Percentiles rank a stretch among this genome's conserved stretches.
Conservation (phyloP, 2,113 vertebrate species). For the Chrysemys picta region DNA sequence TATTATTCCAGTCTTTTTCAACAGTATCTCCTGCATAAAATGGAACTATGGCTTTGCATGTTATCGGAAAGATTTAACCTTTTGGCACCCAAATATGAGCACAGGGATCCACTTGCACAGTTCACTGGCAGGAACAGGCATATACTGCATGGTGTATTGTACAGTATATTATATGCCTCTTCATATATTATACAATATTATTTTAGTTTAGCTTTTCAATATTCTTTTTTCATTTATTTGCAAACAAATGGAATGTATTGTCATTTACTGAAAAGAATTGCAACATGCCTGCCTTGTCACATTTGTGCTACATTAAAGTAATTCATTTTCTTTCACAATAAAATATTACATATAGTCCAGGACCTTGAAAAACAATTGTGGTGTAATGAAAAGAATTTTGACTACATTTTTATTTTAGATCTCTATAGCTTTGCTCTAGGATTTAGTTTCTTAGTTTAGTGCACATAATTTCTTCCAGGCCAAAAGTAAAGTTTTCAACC, state of each 20-base stretch:
- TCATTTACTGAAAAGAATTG: not conserved
- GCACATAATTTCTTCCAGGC: not conserved
- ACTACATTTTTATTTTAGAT: not conserved
- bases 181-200: not conserved
- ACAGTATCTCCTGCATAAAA: not conserved
- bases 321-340: not conserved
- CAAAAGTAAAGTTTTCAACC: conserved; percentile 30
- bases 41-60: not conserved
- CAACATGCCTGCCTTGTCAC: not conserved
- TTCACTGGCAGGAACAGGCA: not conserved
- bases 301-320: not conserved
- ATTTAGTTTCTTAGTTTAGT: not conserved
- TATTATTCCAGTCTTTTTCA: not conserved
- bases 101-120: not conserved
- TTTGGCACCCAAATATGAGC: conserved; percentile 10
- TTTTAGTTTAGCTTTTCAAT: not conserved
- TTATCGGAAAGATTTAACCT: not conserved
- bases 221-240: not conserved
- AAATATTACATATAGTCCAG: not conserved
- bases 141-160: not conserved
- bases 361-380: fast-evolving
- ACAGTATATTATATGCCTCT: not conserved
- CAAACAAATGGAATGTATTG: not conserved
- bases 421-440: not conserved
- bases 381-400: not conserved